Base-by-base conservation (phyloP, 2,888 invertebrate species). In the Eupithecia centaureata region DNA sequence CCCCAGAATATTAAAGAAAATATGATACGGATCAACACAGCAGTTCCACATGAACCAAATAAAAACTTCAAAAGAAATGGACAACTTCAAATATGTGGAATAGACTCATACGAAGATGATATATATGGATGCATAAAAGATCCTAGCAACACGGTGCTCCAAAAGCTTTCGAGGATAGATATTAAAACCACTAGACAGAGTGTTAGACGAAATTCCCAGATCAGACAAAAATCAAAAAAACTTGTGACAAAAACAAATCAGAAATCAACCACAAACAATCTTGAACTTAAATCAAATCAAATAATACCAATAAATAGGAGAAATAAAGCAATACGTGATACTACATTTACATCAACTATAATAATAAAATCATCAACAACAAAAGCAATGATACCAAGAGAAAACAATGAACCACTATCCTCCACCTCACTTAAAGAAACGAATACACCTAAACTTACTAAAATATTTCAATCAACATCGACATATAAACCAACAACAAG, bases 101-200 rank as follows among this genome's bases (percentile, higher is more conserved):
- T 75, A 63, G 77, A 78, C 65, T 79, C 79, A n/a, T 67, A 76
- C 1, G 79, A 80, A 75, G 79, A 80, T 33, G 76, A 76, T 30
- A 70, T 73, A 35, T 76, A 75, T 27, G 79, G 79, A 10, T 79
- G 78, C 59, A 25, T 67, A 27, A n/a, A 62, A 22, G 51, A 1
- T 1, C 22, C 47, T 22, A 38, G 2, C n/a, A 8, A n/a, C 7
- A 38, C n/a, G 7, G 38, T 38, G 7, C 2, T n/a, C n/a, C 5
- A n/a, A 38, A 38, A n/a, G 7, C 7, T 1, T n/a, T 7, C 38
- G 5, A 38, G n/a, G 15, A 7, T 38, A n/a, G 0, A n/a, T 38
- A 0, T n/a, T 2, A 38, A 1, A 38, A 38, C 15, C 5, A n/a
- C n/a, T n/a, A 2, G n/a, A 2, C 38, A 7, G n/a, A n/a, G 5